Base-by-base conservation (phyloP, 2,888 invertebrate genomes). In the Pseudoips prasinana region DNA sequence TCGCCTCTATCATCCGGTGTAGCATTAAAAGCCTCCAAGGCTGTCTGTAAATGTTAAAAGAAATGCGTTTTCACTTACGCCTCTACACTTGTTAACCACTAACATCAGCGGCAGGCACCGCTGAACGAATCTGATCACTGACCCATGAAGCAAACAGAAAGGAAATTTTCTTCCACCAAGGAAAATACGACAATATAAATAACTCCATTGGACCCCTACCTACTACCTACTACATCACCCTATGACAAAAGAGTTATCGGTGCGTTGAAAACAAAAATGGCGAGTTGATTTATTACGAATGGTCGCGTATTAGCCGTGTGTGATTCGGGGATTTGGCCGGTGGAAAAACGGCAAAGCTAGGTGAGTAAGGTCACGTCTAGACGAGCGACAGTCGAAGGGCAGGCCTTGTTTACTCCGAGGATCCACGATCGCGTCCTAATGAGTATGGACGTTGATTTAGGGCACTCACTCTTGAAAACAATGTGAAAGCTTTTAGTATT, bases 201-300 rank as follows among this genome's bases (percentile, higher is more conserved):
- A 88, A 88, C 87, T 88, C 86, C 76, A 86, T 84, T 68, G 85
- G 74, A 73, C 81, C 81, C 74, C 72, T 73, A 79, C 77, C 69
- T 70, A 75, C 77, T 73, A 75, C 84, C 77, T 73, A 75, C 84
- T 84, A 84, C 85, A 83, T 85, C 87, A 83, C 88, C 85, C 84
- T 81, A 86, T 87, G 88, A 88, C 87, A 88, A 88, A 88, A 88
- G 88, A 88, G 88, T 88, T 88, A 88, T 87, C 85, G 87, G 85
- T 87, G 86, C 88, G 88, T 86, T 87, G 88, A 88, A 86, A 88
- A 88, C 88, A 88, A 87, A 88, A 88, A 88, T 88, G 88, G 81
- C 84, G 72, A 73, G 59, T 69, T 85, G 86, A 88, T 88, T 87
- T 88, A 88, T 80, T 57, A 62, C 58, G 46, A 70, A 66, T 64